These are phyloP conservation scores for Bolinopsis microptera DNA, from an alignment of 37 sponge, comb jelly and placozoan species.

Conservation along the genomic window DNA sequence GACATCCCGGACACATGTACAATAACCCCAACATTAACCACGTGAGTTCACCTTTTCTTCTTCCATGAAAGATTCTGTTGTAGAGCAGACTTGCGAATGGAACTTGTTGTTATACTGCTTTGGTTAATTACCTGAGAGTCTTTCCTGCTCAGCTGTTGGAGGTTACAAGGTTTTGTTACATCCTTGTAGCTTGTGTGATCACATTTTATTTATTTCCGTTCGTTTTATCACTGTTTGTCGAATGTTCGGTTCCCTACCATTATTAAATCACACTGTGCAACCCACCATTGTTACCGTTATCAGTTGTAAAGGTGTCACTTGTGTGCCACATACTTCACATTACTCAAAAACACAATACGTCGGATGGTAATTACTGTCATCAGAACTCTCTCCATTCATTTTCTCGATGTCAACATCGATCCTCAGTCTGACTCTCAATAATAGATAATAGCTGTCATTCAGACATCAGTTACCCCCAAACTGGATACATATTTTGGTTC, in stretches of 20 bases:
- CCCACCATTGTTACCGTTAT: not conserved
- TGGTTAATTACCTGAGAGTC: not conserved
- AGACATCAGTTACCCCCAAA: no score
- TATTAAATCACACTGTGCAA: not conserved
- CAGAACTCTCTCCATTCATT: no score
- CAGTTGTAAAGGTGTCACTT: not conserved
- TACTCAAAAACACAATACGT: no score
- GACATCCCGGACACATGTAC: slow-evolving; percentile 9
- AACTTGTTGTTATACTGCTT: not conserved
- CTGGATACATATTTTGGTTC: no score
- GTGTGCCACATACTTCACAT: not conserved
- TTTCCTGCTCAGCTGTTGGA: not conserved
- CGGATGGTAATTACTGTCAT: no score
- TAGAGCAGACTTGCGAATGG: not conserved
- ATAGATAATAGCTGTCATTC: no score
- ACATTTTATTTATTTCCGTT: not conserved
- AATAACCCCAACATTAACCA: slow-evolving; percentile 24
- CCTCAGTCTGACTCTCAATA: no score
- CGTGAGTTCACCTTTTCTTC: not conserved
- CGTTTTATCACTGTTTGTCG: not conserved
- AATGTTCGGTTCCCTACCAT: no score
- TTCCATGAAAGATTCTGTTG: not conserved
- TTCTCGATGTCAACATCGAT: no score
- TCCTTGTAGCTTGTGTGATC: not conserved
- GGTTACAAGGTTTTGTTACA: not conserved